phyloP scores from a whole-genome alignment of 2,113 vertebrate genomes.

The Phaethornis superciliosus region DNA sequence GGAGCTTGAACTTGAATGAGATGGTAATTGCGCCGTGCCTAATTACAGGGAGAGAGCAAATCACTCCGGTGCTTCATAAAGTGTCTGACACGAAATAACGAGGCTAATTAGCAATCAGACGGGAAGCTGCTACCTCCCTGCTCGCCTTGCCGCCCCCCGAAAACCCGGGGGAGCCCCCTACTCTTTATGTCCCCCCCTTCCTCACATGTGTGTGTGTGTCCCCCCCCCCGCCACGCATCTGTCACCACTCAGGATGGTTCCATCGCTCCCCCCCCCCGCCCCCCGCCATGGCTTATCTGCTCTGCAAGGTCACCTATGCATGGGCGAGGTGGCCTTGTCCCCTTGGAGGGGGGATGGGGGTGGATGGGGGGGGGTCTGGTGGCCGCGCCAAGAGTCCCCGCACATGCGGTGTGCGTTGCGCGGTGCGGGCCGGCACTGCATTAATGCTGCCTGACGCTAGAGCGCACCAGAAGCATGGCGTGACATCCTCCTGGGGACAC shows the following conservation, averaged over 20 bases:
- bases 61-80: conserved; percentile 48
- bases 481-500: neutral
- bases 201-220: neutral
- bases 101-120: conserved; percentile 68
- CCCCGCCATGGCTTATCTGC: neutral
- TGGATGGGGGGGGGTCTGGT: neutral
- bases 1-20: conserved; percentile 55
- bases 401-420: rapidly evolving
- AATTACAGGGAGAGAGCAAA: conserved; percentile 67
- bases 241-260: neutral
- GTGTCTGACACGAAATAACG: conserved; percentile 56
- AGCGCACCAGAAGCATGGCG: conserved; percentile 35
- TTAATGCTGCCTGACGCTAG: conserved; percentile 51
- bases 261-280: neutral
- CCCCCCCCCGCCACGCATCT: neutral
- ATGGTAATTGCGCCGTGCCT: conserved; percentile 60
- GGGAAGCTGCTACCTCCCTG: conserved; percentile 38
- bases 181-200: neutral
- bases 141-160: neutral
- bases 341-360: no score
- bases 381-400: neutral
- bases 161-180: neutral
- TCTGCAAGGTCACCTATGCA: neutral
- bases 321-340: neutral
- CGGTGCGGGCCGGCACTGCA: neutral